Evolutionary conservation across 2,888 invertebrate species (phyloP).

Genomic region (Scaptomyza cyrtandrae): DNA sequence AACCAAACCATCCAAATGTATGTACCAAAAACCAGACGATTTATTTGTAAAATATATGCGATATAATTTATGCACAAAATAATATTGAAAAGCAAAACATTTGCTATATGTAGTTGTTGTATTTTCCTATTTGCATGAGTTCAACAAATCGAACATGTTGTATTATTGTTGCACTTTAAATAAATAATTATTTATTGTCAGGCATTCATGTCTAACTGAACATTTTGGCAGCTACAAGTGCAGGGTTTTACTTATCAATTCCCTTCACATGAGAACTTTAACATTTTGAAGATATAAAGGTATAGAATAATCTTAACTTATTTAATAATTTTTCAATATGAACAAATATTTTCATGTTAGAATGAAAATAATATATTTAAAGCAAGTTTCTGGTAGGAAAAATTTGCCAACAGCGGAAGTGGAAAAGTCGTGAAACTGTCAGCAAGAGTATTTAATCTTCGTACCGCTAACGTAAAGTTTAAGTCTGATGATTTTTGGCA

Average conservation of each 20-base stretch:
- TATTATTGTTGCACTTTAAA: slow-evolving; percentile 41
- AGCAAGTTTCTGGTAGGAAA: not conserved
- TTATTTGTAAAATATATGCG: slow-evolving; percentile 6
- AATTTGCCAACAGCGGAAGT: not conserved
- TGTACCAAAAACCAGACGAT: slow-evolving; percentile 4
- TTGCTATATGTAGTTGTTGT: slow-evolving; percentile 21
- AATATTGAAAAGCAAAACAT: slow-evolving; percentile 17
- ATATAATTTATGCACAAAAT: slow-evolving; percentile 33
- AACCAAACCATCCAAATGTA: not conserved
- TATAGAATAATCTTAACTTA: not conserved
- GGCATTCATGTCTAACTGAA: too few species aligned
- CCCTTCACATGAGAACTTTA: not conserved
- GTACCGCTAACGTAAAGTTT: slow-evolving; percentile 3
- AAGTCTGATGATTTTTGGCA: slow-evolving; percentile 7
- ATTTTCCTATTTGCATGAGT: slow-evolving; percentile 15
- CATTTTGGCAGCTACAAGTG: slow-evolving; percentile 1
- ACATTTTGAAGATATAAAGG: not conserved
- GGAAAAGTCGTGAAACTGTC: slow-evolving; percentile 2
- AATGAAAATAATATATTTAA: not conserved
- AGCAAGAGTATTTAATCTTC: slow-evolving; percentile 1
- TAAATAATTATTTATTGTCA: slow-evolving; percentile 49
- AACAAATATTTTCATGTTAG: not conserved
- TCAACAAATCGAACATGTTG: slow-evolving; percentile 27
- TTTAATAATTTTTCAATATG: too few species aligned
- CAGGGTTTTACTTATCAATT: not conserved